A percentile compares a stretch with the other conserved stretches of the same genome.
phyloP scores from a whole-genome alignment of 1,140 invertebrate species.

The Listronotus bonariensis region DNA sequence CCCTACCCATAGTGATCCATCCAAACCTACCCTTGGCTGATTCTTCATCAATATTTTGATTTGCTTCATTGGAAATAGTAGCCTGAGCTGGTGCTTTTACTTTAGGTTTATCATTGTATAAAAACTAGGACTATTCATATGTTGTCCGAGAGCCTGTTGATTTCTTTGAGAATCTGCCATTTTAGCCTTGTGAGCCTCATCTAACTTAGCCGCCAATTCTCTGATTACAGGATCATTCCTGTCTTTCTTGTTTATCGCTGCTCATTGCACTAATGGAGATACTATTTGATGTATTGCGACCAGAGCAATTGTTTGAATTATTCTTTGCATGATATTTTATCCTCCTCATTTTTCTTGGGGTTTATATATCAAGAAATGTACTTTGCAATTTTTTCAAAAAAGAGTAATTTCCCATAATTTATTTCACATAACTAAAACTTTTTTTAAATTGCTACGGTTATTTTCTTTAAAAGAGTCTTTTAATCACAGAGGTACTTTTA shows the following conservation, averaged over 20 bases:
- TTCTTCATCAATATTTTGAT: slow-evolving; percentile 68
- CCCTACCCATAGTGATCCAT: slow-evolving; percentile 84
- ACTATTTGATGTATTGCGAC: slow-evolving; percentile 3
- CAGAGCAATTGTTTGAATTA: slow-evolving; percentile 21
- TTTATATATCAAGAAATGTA: slow-evolving; percentile 17
- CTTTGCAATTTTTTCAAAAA: slow-evolving; percentile 24
- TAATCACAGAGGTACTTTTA: too few species aligned
- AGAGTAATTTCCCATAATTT: slow-evolving; percentile 30
- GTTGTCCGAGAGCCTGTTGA: slow-evolving; percentile 45
- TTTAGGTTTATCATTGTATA: slow-evolving; percentile 43
- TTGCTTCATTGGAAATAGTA: slow-evolving; percentile 26
- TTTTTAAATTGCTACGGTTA: neutral
- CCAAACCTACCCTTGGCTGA: slow-evolving; percentile 85
- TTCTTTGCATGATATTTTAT: slow-evolving; percentile 35
- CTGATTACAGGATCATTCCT: slow-evolving; percentile 85
- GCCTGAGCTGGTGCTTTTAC: slow-evolving; percentile 26
- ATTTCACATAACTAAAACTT: slow-evolving; percentile 20
- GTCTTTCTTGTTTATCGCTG: slow-evolving; percentile 77
- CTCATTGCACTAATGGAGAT: slow-evolving; percentile 24
- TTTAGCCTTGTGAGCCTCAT: slow-evolving; percentile 82
- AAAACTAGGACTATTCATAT: slow-evolving; percentile 52
- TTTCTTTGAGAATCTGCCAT: slow-evolving; percentile 59
- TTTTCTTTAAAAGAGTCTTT: neutral
- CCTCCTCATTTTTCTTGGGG: slow-evolving; percentile 15
- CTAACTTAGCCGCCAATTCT: slow-evolving; percentile 82